Evolutionary conservation across 2,797 vertebrate species (phyloP), one percentile per base, ranked within the genome.

Genomic region (Smutsia temminckii): DNA sequence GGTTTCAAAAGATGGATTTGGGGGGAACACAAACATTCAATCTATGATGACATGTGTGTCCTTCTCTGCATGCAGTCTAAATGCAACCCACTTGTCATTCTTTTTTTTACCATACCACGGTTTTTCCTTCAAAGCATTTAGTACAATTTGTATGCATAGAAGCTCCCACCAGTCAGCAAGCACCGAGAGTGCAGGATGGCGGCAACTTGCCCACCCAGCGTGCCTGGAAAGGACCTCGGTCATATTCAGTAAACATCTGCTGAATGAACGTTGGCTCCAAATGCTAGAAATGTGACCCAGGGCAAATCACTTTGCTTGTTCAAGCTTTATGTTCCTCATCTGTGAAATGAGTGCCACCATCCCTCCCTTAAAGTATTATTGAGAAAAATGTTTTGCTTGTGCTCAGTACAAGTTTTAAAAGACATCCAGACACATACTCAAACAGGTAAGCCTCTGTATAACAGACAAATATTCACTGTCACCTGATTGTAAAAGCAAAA

Each of bases 401-500:
- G 3, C 27, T 75, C 6, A 2, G 46, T 42, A 6, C 21, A 32
- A 32, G 11, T 63, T 57, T 83, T 21, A 13, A 57, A 78, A 71
- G 74, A 83, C 46, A 79, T 37, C 66, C 32, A 55, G 59, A 57
- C 23, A 71, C n/a, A 72, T 5, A 11, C 9, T 42, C 13, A 23
- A 63, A 72, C 2, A 32, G 53, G 13, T 29, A 63, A 13, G 18
- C 2, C 40, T 17, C 29, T 5, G 4, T 6, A 14, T 7, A 23
- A 27, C 7, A 3, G 8, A 51, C 16, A 20, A 21, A 66, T 32
- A 9, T 34, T 57, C 40, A 23, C 2, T 32, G 69, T 79, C 74
- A 8, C 29, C 74, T 51, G 25, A 72, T 71, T 61, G 16, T n/a
- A 34, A 85, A 49, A 95, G 66, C 27, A 69, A 81, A 86, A 53